phyloP scores from a whole-genome alignment of 2,113 vertebrate species.

The Lycaon pictus region DNA sequence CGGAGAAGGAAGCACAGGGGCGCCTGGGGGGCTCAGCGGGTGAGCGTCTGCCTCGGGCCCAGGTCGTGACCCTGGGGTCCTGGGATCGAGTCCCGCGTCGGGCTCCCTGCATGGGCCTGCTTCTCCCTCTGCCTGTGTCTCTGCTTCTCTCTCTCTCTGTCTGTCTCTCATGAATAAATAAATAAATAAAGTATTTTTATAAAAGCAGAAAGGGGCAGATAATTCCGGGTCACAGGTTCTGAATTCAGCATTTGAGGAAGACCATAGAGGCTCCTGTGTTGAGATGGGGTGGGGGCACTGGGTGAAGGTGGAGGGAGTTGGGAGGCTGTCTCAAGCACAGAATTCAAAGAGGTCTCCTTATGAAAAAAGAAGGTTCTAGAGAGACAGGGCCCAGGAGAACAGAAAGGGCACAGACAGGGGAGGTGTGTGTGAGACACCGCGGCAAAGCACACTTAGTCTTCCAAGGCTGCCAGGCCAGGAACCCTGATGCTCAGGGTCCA shows the following conservation, averaged over 20 bases:
- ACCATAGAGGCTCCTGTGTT: neutral
- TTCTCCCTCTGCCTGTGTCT: no score
- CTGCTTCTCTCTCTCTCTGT: no score
- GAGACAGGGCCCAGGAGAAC: neutral
- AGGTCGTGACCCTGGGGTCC: no score
- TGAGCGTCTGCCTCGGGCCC: no score
- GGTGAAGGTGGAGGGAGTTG: neutral
- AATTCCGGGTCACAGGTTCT: rapidly evolving
- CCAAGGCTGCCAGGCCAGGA: neutral
- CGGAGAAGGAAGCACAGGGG: neutral
- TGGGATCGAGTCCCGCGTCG: no score
- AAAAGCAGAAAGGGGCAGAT: neutral
- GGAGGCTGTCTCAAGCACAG: neutral
- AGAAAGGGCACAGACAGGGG: neutral
- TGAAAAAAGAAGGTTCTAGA: neutral
- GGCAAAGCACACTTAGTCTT: neutral
- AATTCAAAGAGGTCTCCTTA: neutral
- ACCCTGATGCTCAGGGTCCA: no score
- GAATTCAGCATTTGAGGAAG: neutral
- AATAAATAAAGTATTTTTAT: no score
- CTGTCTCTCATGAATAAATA: no score
- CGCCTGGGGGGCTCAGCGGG: no score
- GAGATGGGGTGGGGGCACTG: neutral
- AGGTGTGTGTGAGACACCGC: no score
- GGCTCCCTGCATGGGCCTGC: no score